Evolutionary conservation across 2,888 invertebrate species (phyloP).

Genomic region (Acleris emargana): DNA sequence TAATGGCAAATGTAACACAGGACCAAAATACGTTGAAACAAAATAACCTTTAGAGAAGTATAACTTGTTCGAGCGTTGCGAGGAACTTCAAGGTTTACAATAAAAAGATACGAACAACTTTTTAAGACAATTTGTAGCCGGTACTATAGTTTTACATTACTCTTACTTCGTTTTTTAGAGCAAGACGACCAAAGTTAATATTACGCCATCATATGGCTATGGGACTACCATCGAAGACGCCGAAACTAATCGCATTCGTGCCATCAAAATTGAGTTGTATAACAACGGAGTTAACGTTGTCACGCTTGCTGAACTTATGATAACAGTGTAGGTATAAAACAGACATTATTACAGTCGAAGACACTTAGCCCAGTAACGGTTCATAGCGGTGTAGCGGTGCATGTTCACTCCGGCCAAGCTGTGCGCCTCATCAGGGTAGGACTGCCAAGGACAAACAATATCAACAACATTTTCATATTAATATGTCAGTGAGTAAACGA

Average conservation of each 20-base stretch:
- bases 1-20: background rate
- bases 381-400: slow-evolving; percentile 93
- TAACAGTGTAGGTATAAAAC: slow-evolving; percentile 30
- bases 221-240: background rate
- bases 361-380: slow-evolving; percentile 88
- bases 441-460: slow-evolving; percentile 71
- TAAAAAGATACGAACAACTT: no score
- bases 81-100: background rate
- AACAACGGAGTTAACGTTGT: slow-evolving; percentile 14
- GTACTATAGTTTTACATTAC: no score
- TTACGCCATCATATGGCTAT: background rate
- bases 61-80: no score
- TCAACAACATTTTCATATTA: slow-evolving; percentile 8
- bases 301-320: slow-evolving; percentile 7
- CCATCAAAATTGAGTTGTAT: slow-evolving; percentile 8
- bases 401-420: slow-evolving; percentile 85
- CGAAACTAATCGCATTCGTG: slow-evolving; percentile 13
- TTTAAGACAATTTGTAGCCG: no score
- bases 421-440: slow-evolving; percentile 94
- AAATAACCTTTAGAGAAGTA: background rate
- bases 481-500: slow-evolving; percentile 12
- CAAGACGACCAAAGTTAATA: background rate
- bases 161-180: no score
- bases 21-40: background rate
- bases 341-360: slow-evolving; percentile 55